phyloP scores from a whole-genome alignment of 2,888 invertebrate genomes.

The Lingula anatina region DNA sequence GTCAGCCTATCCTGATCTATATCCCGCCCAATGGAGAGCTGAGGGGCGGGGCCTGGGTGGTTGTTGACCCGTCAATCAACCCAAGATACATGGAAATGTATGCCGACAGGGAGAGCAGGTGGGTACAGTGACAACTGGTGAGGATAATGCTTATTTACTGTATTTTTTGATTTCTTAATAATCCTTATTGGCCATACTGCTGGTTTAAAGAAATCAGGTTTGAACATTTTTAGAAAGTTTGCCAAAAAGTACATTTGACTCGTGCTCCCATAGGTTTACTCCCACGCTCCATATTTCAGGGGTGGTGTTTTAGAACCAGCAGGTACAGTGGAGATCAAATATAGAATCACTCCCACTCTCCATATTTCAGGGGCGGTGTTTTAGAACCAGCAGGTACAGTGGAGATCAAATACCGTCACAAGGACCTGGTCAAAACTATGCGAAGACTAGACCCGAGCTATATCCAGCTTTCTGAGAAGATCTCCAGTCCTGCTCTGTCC shows the following conservation, averaged over 20 bases:
- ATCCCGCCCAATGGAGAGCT: slow-evolving; percentile 95
- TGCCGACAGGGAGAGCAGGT: slow-evolving; percentile 85
- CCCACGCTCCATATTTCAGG: slow-evolving; percentile 53
- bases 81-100: slow-evolving; percentile 95
- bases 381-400: slow-evolving; percentile 95
- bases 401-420: slow-evolving; percentile 91
- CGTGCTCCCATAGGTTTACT: background rate
- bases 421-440: slow-evolving; percentile 88
- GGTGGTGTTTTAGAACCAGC: slow-evolving; percentile 96
- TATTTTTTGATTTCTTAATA: too few species aligned
- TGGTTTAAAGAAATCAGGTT: too few species aligned
- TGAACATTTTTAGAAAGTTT: too few species aligned
- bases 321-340: slow-evolving; percentile 97
- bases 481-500: slow-evolving; percentile 64
- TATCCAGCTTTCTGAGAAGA: slow-evolving; percentile 63
- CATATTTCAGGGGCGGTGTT: slow-evolving; percentile 74
- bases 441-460: slow-evolving; percentile 60
- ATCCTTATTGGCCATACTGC: too few species aligned
- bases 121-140: too few species aligned
- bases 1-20: slow-evolving; percentile 90
- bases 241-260: background rate
- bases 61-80: slow-evolving; percentile 92
- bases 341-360: too few species aligned
- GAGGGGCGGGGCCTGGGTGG: slow-evolving; percentile 98
- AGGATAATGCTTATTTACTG: too few species aligned